Percentiles rank a stretch among this genome's conserved stretches.
Conservation (phyloP, 1,140 invertebrate species). For the Heliconius himera region DNA sequence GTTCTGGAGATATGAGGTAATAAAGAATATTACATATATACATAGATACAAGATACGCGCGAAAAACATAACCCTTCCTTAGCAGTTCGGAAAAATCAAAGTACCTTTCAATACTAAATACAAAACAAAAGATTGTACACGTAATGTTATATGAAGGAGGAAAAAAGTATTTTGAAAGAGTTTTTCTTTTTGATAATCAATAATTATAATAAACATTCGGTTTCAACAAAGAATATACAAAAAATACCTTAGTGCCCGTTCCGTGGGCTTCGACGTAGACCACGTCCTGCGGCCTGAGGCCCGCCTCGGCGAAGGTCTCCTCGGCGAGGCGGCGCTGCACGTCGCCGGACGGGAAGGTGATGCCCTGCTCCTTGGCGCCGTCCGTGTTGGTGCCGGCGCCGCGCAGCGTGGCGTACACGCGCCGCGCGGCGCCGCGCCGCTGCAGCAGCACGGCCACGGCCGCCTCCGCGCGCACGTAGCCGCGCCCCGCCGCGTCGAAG, state of each 20-base stretch:
- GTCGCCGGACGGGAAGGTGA: conserved; percentile 94
- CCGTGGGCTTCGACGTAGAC: conserved; percentile 97
- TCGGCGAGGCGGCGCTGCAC: conserved; percentile 94
- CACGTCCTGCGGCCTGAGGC: conserved; percentile 91
- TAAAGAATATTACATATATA: too few relatives aligned
- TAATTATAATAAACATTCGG: too few relatives aligned
- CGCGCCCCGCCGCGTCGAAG: conserved; percentile 94
- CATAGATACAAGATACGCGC: too few relatives aligned
- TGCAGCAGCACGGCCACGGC: conserved; percentile 92
- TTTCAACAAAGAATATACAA: too few relatives aligned
- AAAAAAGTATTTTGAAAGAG: too few relatives aligned
- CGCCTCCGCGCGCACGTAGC: conserved; percentile 96
- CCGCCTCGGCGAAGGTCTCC: conserved; percentile 92
- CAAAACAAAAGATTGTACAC: too few relatives aligned
- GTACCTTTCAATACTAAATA: too few relatives aligned
- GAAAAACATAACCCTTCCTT: too few relatives aligned
- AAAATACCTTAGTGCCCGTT: conserved; percentile 92
- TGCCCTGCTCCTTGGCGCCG: conserved; percentile 93
- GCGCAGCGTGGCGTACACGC: conserved; percentile 93
- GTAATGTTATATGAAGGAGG: too few relatives aligned
- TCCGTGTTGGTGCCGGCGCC: conserved; percentile 95
- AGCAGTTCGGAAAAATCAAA: too few relatives aligned
- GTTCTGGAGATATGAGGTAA: too few relatives aligned
- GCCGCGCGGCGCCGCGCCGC: conserved; percentile 86
- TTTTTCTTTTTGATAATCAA: too few relatives aligned